Evolutionary conservation across 2,113 vertebrate genomes (phyloP), one percentile per base, ranked within the genome.

Genomic region (Eptesicus fuscus): DNA sequence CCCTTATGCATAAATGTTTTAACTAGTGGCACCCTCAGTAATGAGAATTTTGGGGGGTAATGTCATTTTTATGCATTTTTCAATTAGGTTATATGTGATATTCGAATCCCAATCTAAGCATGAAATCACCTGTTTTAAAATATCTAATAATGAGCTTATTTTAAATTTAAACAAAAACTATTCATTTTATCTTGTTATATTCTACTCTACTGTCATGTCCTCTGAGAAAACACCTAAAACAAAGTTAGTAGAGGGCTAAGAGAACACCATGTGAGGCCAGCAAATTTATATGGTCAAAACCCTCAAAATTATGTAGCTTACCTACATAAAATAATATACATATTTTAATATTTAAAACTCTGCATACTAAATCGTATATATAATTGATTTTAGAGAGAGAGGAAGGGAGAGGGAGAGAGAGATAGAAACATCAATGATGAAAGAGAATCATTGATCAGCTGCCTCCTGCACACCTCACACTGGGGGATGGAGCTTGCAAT

Each of bases 71-170:
- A 40, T 69, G 4, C 40, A 73, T 61, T 74, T 73, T 93, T 28
- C 28, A 40, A 8, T 65, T 51, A 91, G 25, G 23, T 82, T 85
- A 47, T 40, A 67, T 47, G 32, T 83, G 67, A 44, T 47, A 77
- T 4, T 71, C 56, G 16, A 94, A 88, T 91, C 18, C 28, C 51
- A 88, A 83, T 32, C 30, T 86, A 73, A 94, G 40, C 59, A 91
- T 82, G 37, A 89, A 88, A 86, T 94, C 22, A 63, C 61, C 13
- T 47, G 44, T 95, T 94, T 95, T 14, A 76, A 77, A 73, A 49
- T 6, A 63, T 91, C 28, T 53, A 85, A 70, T 13, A 56, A 85
- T 47, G 47, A 92, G 16, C 42, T 86, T 53, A 53, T 67, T 67
- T 85, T 90, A 76, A 86, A 88, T 76, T 88, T 83, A 82, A 87